Conservation (phyloP, 2,113 vertebrate species). For the Benitochromis conjunctus region DNA sequence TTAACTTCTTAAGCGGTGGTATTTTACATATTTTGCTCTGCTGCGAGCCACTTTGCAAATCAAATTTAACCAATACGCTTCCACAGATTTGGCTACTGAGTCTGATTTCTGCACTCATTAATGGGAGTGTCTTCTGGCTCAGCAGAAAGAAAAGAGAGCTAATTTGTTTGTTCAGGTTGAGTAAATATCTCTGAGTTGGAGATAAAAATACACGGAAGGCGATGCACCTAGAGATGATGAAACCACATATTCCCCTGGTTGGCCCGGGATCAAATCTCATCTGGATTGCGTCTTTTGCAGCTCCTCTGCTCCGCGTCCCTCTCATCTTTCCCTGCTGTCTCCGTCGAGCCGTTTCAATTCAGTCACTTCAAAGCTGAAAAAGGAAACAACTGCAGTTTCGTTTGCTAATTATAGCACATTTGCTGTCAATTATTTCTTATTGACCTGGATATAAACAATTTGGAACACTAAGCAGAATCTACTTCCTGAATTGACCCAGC, state of each 20-base stretch:
- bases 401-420: slow-evolving; percentile 47
- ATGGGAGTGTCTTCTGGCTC: slow-evolving; percentile 18
- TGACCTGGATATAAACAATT: slow-evolving; percentile 17
- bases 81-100: slow-evolving; percentile 42
- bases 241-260: slow-evolving; percentile 48
- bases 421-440: slow-evolving; percentile 26
- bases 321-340: slow-evolving; percentile 32
- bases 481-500: background rate
- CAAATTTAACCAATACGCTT: slow-evolving; percentile 33
- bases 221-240: slow-evolving; percentile 35
- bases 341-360: slow-evolving; percentile 7
- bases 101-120: slow-evolving; percentile 40
- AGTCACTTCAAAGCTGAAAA: slow-evolving; percentile 25
- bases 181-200: slow-evolving; percentile 53
- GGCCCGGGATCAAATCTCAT: slow-evolving; percentile 49
- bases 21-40: slow-evolving; percentile 52
- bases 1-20: background rate
- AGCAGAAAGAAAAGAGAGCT: slow-evolving; percentile 8
- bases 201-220: slow-evolving; percentile 50
- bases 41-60: slow-evolving; percentile 58
- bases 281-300: slow-evolving; percentile 25
- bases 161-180: slow-evolving; percentile 56
- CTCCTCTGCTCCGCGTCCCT: slow-evolving; percentile 1
- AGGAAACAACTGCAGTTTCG: slow-evolving; percentile 6
- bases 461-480: background rate